phyloP scores from a whole-genome alignment of 2,888 invertebrate species.

The Tinea semifulvella region DNA sequence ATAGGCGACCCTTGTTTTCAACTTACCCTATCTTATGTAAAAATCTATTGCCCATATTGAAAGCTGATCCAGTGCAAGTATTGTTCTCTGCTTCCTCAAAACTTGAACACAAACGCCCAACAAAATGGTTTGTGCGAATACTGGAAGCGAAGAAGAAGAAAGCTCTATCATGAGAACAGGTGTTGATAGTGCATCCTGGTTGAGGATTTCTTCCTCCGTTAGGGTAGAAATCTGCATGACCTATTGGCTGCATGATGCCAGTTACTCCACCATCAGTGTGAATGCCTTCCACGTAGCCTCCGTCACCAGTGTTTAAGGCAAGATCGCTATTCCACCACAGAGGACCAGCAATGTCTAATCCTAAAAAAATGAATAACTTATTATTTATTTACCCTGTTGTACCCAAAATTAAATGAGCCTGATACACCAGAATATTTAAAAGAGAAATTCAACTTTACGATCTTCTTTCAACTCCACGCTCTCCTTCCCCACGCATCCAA shows the following conservation, averaged over 20 bases:
- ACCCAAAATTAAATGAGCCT: no score
- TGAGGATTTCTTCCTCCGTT: slow-evolving; percentile 46
- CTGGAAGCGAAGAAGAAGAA: slow-evolving; percentile 37
- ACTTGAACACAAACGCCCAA: slow-evolving; percentile 32
- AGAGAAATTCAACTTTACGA: no score
- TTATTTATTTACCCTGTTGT: no score
- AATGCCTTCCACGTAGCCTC: slow-evolving; percentile 42
- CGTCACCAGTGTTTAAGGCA: slow-evolving; percentile 33
- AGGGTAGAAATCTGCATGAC: slow-evolving; percentile 45
- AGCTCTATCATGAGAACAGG: slow-evolving; percentile 43
- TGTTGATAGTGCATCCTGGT: slow-evolving; percentile 39
- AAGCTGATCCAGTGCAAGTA: slow-evolving; percentile 27
- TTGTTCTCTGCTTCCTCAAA: slow-evolving; percentile 29
- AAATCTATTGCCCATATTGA: slow-evolving; percentile 37
- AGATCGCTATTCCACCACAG: slow-evolving; percentile 33
- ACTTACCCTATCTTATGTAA: slow-evolving; percentile 34
- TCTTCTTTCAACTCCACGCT: no score
- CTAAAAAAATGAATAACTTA: no score
- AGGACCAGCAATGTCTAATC: slow-evolving; percentile 48
- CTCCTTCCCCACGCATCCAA: no score
- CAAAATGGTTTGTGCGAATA: slow-evolving; percentile 34
- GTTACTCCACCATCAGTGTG: slow-evolving; percentile 44
- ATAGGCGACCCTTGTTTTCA: no score
- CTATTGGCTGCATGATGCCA: slow-evolving; percentile 38
- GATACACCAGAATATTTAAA: no score